Evolutionary conservation across 2,113 vertebrate genomes (phyloP).

Genomic region (Tragelaphus scriptus): DNA sequence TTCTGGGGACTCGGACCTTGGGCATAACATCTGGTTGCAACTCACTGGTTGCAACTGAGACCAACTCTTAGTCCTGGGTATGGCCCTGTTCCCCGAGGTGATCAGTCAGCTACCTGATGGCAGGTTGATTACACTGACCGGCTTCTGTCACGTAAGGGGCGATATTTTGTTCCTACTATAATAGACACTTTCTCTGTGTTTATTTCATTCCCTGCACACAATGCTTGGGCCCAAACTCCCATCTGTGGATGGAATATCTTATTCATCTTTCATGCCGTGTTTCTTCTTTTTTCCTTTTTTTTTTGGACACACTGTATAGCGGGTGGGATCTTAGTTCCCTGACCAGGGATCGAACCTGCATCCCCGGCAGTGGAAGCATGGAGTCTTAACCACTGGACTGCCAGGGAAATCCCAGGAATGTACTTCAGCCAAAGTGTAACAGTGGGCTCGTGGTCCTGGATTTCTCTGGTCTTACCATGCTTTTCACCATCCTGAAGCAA

Average conservation of each 20-base stretch:
- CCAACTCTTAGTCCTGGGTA: background rate
- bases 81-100: accelerated
- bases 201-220: background rate
- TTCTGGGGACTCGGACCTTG: too few relatives aligned
- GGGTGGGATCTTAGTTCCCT: background rate
- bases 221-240: background rate
- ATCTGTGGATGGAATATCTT: background rate
- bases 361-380: background rate
- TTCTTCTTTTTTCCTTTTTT: background rate
- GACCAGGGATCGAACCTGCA: background rate
- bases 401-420: background rate
- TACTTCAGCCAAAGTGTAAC: background rate
- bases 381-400: background rate
- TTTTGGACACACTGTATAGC: background rate
- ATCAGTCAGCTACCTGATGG: background rate
- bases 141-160: background rate
- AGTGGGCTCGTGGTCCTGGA: too few relatives aligned
- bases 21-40: too few relatives aligned
- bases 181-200: background rate
- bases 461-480: background rate
- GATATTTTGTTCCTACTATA: background rate
- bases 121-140: background rate
- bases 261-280: background rate
- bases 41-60: background rate
- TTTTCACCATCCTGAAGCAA: background rate